Base-by-base conservation (phyloP, 2,888 invertebrate species). In the Griposia aprilina region DNA sequence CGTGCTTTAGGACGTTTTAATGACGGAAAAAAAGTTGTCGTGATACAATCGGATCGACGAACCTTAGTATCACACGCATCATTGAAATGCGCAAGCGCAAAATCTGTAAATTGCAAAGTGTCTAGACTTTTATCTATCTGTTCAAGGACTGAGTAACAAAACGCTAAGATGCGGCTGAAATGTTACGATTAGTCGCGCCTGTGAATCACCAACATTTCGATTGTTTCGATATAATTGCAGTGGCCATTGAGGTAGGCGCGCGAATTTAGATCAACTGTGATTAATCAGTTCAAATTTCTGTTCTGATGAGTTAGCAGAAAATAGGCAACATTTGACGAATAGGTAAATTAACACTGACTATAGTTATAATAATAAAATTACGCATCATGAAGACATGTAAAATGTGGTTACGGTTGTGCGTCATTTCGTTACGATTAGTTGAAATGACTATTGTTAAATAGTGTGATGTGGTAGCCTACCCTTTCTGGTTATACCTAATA, bases 71-170 rank as follows among this genome's bases (percentile, higher is more conserved):
- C 93, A 91, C 94, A 94, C 93, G 93, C 92, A 95, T 94, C 93
- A 96, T 96, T 96, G 92, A 93, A 93, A 96, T 96, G 94, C 96
- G 93, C 93, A 92, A 91, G 91, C 95, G 94, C 95, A 94, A 94
- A 95, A 95, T 95, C 93, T 93, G 94, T 93, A 95, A 96, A 95
- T 95, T 93, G 93, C 93, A 93, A 94, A 93, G 86, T 90, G 95
- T 95, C 96, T 95, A 96, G 95, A 95, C 94, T 94, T 93, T 92
- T 94, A 93, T 93, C 90, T 91, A 92, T 93, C 90, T 91, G 91
- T 93, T 94, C 94, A 95, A 95, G 94, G 94, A 93, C 92, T 92
- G 83, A 52, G 84, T 78, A 87, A 89, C 92, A 92, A 93, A 93
- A 93, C 82, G 91, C 90, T 93, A 92, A 90, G 92, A 92, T 91